phyloP scores from a whole-genome alignment of 2,888 invertebrate genomes.

The Chromoteleia sp. region DNA sequence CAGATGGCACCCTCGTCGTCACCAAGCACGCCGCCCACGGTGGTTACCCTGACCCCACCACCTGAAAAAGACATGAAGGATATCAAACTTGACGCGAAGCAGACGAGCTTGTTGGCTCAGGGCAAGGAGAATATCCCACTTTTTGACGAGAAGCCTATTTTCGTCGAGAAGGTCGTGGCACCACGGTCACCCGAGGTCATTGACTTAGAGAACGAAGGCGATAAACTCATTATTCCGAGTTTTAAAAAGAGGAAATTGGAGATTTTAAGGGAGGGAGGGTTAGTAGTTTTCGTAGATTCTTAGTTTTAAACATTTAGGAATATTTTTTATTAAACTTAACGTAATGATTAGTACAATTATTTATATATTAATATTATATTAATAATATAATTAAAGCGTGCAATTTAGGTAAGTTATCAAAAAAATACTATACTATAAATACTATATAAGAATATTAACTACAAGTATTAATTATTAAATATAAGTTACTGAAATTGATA shows the following conservation, averaged over 20 bases:
- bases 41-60: conserved; percentile 84
- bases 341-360: too few species aligned
- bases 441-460: too few species aligned
- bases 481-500: too few species aligned
- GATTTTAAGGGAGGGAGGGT: conserved; percentile 90
- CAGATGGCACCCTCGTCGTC: conserved; percentile 77
- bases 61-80: conserved; percentile 84
- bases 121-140: conserved; percentile 87
- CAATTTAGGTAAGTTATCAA: too few species aligned
- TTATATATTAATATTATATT: too few species aligned
- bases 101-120: conserved; percentile 84
- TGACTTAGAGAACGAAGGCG: conserved; percentile 86
- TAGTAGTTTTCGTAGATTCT: conserved; percentile 1
- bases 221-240: conserved; percentile 83
- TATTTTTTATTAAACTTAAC: too few species aligned
- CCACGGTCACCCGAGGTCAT: conserved; percentile 89
- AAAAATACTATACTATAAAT: too few species aligned
- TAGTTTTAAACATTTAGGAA: not conserved
- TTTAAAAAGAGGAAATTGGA: conserved; percentile 90
- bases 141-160: conserved; percentile 81
- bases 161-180: conserved; percentile 85
- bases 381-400: too few species aligned
- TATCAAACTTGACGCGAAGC: conserved; percentile 81
- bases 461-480: too few species aligned
- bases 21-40: conserved; percentile 80